A percentile compares a stretch with the other conserved stretches of the same genome.
Evolutionary conservation across 2,888 invertebrate species (phyloP).

Genomic region (Macrosiphum euphorbiae): DNA sequence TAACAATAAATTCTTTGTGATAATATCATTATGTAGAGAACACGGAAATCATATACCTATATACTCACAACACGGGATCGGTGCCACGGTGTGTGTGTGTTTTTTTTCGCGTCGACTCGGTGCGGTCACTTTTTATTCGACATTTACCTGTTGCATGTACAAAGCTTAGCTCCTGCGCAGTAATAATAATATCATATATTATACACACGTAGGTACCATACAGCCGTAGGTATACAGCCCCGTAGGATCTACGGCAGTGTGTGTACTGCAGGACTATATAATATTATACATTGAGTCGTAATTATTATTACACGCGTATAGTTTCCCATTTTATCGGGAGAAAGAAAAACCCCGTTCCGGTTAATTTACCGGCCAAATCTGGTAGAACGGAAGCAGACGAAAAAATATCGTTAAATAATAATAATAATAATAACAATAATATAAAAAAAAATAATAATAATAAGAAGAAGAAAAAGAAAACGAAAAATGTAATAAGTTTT

Average conservation of each 20-base stretch:
- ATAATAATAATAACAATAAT: conserved; percentile 7
- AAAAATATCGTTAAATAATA: conserved; percentile 58
- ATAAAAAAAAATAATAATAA: conserved; percentile 1
- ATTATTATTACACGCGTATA: neutral
- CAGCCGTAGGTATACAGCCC: too few relatives aligned
- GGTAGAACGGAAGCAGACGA: conserved; percentile 55
- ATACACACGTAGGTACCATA: neutral
- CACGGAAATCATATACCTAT: neutral
- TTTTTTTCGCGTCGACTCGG: conserved; percentile 16
- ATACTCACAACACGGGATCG: neutral
- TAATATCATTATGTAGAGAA: neutral
- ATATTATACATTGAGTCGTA: neutral
- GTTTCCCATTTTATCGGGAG: neutral
- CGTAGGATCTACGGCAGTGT: neutral
- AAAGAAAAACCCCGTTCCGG: conserved; percentile 61
- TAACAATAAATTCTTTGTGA: conserved; percentile 1
- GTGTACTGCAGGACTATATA: neutral
- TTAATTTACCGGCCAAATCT: conserved; percentile 64
- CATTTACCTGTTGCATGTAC: neutral
- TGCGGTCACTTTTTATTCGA: neutral
- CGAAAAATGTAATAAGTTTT: conserved; percentile 29
- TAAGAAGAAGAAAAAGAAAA: conserved; percentile 11
- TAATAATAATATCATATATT: neutral
- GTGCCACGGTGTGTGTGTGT: neutral
- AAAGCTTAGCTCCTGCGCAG: neutral